These are phyloP conservation scores for Polypedilum vanderplanki DNA, from an alignment of 1,140 invertebrate genomes.

Conservation along the genomic window DNA sequence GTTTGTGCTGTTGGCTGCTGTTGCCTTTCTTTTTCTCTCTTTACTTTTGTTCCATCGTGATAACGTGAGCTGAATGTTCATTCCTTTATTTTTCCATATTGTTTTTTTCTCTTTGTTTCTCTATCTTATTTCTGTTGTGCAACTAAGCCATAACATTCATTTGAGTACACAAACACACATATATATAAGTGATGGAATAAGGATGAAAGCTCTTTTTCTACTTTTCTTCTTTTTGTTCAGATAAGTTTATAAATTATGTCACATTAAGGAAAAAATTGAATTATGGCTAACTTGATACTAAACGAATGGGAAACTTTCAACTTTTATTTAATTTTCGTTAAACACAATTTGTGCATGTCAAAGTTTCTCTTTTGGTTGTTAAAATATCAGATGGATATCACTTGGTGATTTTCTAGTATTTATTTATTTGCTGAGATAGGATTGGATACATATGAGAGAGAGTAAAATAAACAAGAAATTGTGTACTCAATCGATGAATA, in stretches of 20 bases:
- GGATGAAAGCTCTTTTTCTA: too few species aligned
- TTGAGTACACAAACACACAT: background rate
- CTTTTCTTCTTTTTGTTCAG: background rate
- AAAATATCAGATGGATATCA: too few species aligned
- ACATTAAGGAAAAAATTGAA: background rate
- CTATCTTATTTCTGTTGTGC: constrained; percentile 9
- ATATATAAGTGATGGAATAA: too few species aligned
- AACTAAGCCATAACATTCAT: constrained; percentile 19
- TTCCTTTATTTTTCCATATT: constrained; percentile 1
- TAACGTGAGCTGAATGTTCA: constrained; percentile 24
- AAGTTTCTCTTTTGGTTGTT: too few species aligned
- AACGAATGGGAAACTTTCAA: background rate
- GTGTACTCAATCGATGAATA: too few species aligned
- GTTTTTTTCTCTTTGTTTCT: background rate
- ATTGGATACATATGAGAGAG: too few species aligned
- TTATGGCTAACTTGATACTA: constrained; percentile 1
- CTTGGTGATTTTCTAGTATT: too few species aligned
- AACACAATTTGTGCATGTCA: background rate
- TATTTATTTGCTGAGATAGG: too few species aligned
- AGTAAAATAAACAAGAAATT: background rate
- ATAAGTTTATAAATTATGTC: constrained; percentile 20
- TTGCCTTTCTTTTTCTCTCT: background rate
- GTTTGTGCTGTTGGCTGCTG: background rate
- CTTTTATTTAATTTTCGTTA: constrained; percentile 1
- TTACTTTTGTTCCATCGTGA: constrained; percentile 21